Evolutionary conservation across 2,888 invertebrate species (phyloP).

Genomic region (Sthenelais limicola): DNA sequence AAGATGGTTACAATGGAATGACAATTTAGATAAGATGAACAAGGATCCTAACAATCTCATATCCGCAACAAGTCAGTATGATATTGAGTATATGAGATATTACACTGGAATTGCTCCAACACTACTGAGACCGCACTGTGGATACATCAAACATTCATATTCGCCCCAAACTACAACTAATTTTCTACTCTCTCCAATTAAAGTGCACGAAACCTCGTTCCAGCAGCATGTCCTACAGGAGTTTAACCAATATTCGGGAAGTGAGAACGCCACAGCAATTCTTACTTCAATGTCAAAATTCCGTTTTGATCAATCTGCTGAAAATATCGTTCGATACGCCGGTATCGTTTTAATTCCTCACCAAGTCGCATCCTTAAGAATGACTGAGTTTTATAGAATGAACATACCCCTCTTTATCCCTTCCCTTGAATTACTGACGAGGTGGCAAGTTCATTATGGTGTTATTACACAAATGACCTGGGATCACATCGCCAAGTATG

Average conservation of each 20-base stretch:
- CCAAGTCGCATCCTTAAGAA: not conserved
- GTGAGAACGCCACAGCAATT: not conserved
- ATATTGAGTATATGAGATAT: slow-evolving; percentile 26
- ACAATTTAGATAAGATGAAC: not conserved
- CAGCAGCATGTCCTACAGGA: not conserved
- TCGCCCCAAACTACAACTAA: not conserved
- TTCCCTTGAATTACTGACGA: not conserved
- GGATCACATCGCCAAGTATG: not conserved
- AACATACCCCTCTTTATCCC: slow-evolving; percentile 32
- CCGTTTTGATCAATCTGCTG: slow-evolving; percentile 1
- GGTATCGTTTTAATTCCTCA: slow-evolving; percentile 10
- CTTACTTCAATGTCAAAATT: not conserved
- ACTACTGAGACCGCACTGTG: not conserved
- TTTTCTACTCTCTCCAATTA: slow-evolving; percentile 12
- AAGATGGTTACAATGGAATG: slow-evolving; percentile 28
- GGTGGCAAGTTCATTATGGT: slow-evolving; percentile 21
- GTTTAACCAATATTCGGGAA: not conserved
- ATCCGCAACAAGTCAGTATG: slow-evolving; percentile 35
- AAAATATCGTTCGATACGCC: not conserved
- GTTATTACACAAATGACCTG: not conserved
- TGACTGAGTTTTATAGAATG: slow-evolving; percentile 29
- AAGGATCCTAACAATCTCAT: slow-evolving; percentile 33
- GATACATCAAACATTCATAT: slow-evolving; percentile 13
- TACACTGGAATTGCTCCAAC: not conserved
- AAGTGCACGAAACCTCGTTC: not conserved